phyloP scores from a whole-genome alignment of 2,888 invertebrate genomes.

The Drosophila neotestacea region DNA sequence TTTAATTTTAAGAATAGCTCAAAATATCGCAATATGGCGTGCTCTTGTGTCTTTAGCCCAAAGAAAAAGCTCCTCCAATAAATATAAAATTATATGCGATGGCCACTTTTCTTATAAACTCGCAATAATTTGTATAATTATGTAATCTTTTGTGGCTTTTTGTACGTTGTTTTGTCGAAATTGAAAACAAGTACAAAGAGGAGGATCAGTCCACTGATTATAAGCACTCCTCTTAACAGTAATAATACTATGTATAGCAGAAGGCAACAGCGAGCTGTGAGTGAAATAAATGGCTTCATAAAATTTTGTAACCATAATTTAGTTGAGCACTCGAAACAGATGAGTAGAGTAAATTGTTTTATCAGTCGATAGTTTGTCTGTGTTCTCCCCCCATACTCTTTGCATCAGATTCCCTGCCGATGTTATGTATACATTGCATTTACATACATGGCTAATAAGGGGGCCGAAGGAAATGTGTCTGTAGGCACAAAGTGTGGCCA shows the following conservation, averaged over 20 bases:
- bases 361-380: constrained; percentile 59
- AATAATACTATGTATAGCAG: constrained; percentile 11
- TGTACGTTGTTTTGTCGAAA: constrained; percentile 34
- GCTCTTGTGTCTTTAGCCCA: background rate
- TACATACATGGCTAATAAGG: constrained; percentile 53
- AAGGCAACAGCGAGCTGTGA: constrained; percentile 47
- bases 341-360: constrained; percentile 68
- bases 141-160: constrained; percentile 48
- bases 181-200: constrained; percentile 66
- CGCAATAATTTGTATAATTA: constrained; percentile 64
- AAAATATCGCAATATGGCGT: background rate
- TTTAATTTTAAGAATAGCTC: background rate
- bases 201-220: constrained; percentile 47
- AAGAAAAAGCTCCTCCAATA: constrained; percentile 8
- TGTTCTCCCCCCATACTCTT: too few species aligned
- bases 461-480: constrained; percentile 42
- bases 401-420: background rate
- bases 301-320: constrained; percentile 80
- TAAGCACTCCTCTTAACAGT: constrained; percentile 40
- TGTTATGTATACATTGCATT: constrained; percentile 22
- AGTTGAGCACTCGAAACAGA: constrained; percentile 42
- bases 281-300: constrained; percentile 83
- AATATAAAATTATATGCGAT: constrained; percentile 28
- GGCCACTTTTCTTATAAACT: constrained; percentile 30
- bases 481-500: constrained; percentile 71